These are phyloP conservation scores for Seira musarum DNA, from an alignment of 2,888 invertebrate genomes.

Conservation along the genomic window DNA sequence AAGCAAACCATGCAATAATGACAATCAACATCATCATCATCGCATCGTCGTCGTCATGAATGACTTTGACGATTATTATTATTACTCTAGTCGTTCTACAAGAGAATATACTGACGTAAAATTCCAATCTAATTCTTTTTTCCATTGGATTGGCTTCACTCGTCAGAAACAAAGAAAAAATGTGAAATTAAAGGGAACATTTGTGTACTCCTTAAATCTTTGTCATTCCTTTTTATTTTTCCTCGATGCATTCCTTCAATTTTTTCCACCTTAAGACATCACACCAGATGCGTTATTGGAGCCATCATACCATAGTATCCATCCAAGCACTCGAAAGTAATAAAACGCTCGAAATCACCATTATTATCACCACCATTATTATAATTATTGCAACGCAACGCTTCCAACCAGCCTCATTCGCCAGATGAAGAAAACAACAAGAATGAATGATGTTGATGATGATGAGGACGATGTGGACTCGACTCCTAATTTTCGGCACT, in stretches of 20 bases:
- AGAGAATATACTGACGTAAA: neutral
- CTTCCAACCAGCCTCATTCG: conserved; percentile 10
- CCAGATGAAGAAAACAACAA: neutral
- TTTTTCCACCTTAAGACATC: neutral
- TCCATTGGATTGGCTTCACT: conserved; percentile 12
- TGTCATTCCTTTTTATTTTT: conserved; percentile 47
- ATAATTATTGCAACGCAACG: conserved; percentile 51
- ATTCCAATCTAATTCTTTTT: conserved; percentile 23
- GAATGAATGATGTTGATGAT: conserved; percentile 9
- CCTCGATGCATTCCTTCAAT: conserved; percentile 22
- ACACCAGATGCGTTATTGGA: neutral
- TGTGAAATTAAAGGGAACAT: conserved; percentile 33
- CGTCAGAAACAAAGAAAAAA: conserved; percentile 10
- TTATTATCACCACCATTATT: conserved; percentile 44
- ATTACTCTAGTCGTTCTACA: conserved; percentile 36
- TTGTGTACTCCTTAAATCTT: conserved; percentile 39
- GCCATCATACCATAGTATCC: no score
- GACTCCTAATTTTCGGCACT: neutral
- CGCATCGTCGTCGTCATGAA: conserved; percentile 37
- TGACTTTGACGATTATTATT: conserved; percentile 37
- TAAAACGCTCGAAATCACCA: conserved; percentile 51
- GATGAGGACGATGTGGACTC: conserved; percentile 18
- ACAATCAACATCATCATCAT: conserved; percentile 39
- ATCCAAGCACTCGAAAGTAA: conserved; percentile 1
- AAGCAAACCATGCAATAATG: conserved; percentile 43